Conservation (phyloP, 1,140 invertebrate species). For the Hormaphis cornu region DNA sequence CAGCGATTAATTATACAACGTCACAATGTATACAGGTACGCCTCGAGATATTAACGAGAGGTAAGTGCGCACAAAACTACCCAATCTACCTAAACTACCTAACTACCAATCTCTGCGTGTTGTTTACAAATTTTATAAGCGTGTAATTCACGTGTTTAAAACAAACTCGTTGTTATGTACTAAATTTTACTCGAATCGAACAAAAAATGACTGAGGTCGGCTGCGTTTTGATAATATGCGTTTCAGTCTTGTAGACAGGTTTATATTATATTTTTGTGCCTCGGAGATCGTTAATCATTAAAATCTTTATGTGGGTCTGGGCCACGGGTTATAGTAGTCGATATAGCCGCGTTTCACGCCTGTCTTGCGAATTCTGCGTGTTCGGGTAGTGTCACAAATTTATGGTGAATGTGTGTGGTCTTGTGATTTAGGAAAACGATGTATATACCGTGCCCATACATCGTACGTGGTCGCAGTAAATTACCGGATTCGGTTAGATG, state of each 20-base stretch:
- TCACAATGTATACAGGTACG: background rate
- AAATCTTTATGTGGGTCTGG: background rate
- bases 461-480: background rate
- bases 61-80: constrained; percentile 5
- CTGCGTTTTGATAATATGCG: background rate
- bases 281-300: background rate
- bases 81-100: no score
- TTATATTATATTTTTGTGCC: no score
- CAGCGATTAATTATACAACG: background rate
- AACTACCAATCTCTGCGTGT: no score
- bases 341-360: no score
- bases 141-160: background rate
- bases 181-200: background rate
- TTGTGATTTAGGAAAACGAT: no score
- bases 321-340: background rate
- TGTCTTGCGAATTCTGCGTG: no score
- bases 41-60: background rate
- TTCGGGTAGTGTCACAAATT: no score
- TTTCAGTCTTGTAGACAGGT: background rate
- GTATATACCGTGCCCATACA: no score
- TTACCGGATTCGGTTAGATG: background rate
- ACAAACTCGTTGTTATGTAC: background rate
- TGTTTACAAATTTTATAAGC: no score
- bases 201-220: background rate
- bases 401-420: no score